These are phyloP conservation scores for Caenorhabditis uteleia DNA, from an alignment of 2,888 invertebrate genomes.

Conservation along the genomic window DNA sequence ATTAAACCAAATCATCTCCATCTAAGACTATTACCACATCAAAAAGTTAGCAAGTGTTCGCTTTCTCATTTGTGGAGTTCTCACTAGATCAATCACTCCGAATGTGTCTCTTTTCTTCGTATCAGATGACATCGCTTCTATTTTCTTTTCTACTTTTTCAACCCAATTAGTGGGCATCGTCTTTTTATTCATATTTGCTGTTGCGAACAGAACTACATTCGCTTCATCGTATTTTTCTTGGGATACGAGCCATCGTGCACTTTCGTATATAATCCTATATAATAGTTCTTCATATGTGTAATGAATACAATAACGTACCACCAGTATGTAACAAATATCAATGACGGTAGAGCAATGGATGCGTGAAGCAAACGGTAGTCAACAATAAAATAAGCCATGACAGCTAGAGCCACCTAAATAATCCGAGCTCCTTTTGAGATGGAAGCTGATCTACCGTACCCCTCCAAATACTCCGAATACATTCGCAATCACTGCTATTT, in stretches of 20 bases:
- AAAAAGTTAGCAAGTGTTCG: constrained; percentile 48
- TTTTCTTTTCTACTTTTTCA: constrained; percentile 16
- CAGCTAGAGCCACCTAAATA: constrained; percentile 58
- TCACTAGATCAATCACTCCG: constrained; percentile 44
- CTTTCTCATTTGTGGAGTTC: constrained; percentile 50
- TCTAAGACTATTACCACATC: constrained; percentile 34
- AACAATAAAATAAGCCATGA: constrained; percentile 61
- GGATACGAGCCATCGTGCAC: constrained; percentile 66
- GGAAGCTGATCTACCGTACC: constrained; percentile 11
- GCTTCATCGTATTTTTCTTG: constrained; percentile 64
- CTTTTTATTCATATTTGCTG: constrained; percentile 56
- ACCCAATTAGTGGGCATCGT: constrained; percentile 62
- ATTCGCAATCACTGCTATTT: constrained; percentile 70
- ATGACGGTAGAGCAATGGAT: constrained; percentile 63
- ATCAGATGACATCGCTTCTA: constrained; percentile 15
- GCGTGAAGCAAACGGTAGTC: constrained; percentile 66
- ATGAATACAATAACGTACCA: constrained; percentile 44
- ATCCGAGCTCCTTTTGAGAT: not conserved
- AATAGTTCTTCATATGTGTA: not conserved
- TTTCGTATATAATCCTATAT: constrained; percentile 64
- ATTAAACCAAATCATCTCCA: not conserved
- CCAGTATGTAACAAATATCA: constrained; percentile 67
- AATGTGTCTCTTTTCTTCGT: constrained; percentile 29
- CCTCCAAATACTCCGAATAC: constrained; percentile 70
- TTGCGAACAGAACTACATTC: constrained; percentile 56